A percentile compares a stretch with the other conserved stretches of the same genome.
phyloP scores from a whole-genome alignment of 2,113 vertebrate species.

The Calyptommatus sinebrachiatus region DNA sequence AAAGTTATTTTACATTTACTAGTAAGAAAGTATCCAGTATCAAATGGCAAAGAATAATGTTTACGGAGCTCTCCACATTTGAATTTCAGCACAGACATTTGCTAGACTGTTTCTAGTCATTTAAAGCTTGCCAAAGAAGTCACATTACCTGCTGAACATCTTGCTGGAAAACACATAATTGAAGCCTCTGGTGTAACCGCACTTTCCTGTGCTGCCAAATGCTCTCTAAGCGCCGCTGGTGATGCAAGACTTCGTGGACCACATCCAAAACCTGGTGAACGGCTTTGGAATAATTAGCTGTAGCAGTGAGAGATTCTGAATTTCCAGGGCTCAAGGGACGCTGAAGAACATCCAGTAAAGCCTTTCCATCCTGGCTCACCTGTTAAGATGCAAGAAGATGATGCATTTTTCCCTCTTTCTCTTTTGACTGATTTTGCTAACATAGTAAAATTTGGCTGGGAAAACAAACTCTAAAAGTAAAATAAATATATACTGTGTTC shows the following conservation, averaged over 20 bases:
- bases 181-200: conserved; percentile 93
- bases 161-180: conserved; percentile 98
- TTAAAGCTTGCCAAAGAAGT: not conserved
- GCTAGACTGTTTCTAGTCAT: not conserved
- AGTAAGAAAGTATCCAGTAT: not conserved
- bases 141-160: conserved; percentile 92
- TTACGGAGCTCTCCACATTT: conserved; percentile 3
- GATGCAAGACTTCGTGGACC: conserved; percentile 94
- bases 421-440: not conserved
- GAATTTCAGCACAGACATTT: not conserved
- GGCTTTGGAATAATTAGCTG: conserved; percentile 97
- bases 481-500: conserved; percentile 1
- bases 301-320: conserved; percentile 93
- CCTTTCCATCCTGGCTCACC: conserved; percentile 98
- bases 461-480: not conserved
- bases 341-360: conserved; percentile 92
- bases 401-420: too few relatives aligned
- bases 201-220: conserved; percentile 98
- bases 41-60: not conserved
- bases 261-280: conserved; percentile 96
- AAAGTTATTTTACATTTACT: conserved; percentile 1
- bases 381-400: conserved; percentile 49
- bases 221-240: conserved; percentile 92
- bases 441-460: not conserved
- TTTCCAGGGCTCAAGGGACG: conserved; percentile 93